Evolutionary conservation across 2,888 invertebrate species (phyloP), one percentile per base, ranked within the genome.

Genomic region (Palloptera scutellata): DNA sequence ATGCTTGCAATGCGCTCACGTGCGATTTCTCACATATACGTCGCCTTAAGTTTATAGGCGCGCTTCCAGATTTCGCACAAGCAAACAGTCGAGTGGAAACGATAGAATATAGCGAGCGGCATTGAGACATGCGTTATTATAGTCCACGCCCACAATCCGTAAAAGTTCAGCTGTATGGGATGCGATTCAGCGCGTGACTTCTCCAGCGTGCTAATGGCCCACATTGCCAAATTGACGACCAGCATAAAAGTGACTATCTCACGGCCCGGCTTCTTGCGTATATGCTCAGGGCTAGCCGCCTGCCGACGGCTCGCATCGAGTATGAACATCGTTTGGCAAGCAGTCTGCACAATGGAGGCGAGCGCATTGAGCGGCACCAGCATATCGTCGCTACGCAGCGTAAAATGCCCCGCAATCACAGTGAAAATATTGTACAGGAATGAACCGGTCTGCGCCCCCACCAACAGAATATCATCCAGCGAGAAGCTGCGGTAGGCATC

Each of bases 41-140:
- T 90, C 1, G 93, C 93, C 80, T 95, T 95, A 81, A 94, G 92
- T 86, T 97, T 97, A 84, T 97, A 97, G 9, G 96, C 95, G 75
- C 93, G 88, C 85, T 97, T 97, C 97, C 97, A 97, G 78, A 97
- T 95, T 86, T 97, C 97, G 84, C 96, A 96, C 68, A 97, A 87
- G 81, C 97, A 97, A 1, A 97, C 96, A 0, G 97, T 96, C 54
- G 96, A 96, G 83, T 97, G 97, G 85, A 97, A 97, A 69, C 96
- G 89, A 86, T 96, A 97, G 86, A 97, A 97, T 71, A 97, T 96
- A 1, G 96, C 95, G 77, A 91, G 78, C 0, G 97, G 97, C 92
- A 96, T 95, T 1, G 95, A 95, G 1, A 97, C 94, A 80, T 97
- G 96, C 0, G 95, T 96, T 70, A 97, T 96, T 70, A 97, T 95